These are phyloP conservation scores for Sinocyclocheilus anophthalmus DNA, from an alignment of 2,113 vertebrate genomes.

Conservation along the genomic window DNA sequence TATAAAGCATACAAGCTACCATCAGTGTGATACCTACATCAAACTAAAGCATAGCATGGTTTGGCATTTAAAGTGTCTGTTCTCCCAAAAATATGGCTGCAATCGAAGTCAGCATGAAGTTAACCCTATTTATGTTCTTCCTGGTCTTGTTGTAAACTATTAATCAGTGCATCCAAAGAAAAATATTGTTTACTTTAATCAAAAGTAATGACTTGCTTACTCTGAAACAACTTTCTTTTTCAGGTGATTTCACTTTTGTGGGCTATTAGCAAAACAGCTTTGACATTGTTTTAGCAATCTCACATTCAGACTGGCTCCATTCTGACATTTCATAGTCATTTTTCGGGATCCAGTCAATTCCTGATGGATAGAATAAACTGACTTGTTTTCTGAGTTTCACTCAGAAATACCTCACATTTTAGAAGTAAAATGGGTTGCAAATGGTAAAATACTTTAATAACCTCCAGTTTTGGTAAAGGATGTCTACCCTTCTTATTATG, in stretches of 20 bases:
- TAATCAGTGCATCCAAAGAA: not conserved
- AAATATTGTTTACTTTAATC: not conserved
- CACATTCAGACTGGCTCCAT: not conserved
- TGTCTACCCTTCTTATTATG: not conserved
- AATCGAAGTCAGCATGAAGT: not conserved
- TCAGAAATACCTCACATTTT: not conserved
- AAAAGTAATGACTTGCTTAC: not conserved
- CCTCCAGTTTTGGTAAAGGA: not conserved
- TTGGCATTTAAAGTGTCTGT: no score
- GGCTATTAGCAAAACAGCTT: not conserved
- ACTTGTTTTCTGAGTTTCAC: not conserved
- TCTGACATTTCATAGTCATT: not conserved
- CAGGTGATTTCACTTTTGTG: not conserved
- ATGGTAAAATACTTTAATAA: not conserved
- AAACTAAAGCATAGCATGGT: not conserved
- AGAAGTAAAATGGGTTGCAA: not conserved
- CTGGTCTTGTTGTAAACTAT: not conserved
- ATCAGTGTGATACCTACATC: not conserved
- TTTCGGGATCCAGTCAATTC: not conserved
- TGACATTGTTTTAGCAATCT: not conserved
- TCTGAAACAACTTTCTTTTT: not conserved
- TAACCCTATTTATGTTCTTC: not conserved
- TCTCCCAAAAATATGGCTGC: not conserved
- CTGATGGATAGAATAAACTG: not conserved
- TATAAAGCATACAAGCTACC: not conserved